These are phyloP conservation scores for Istiophorus platypterus DNA, from an alignment of 2,113 vertebrate genomes.

Conservation along the genomic window DNA sequence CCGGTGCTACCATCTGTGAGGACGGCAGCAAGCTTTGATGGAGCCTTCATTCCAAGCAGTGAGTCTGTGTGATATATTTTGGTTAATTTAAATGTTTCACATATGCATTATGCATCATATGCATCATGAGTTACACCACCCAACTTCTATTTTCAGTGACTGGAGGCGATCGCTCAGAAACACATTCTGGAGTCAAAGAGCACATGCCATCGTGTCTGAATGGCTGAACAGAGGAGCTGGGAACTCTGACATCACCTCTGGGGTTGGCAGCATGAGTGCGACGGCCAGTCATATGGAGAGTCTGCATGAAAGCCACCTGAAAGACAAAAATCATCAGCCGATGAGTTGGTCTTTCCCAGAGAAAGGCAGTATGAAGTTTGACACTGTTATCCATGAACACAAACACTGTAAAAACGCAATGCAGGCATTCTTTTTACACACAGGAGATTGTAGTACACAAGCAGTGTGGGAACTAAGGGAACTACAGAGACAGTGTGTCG, in stretches of 20 bases:
- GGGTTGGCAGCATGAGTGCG: slow-evolving; percentile 6
- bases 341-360: not conserved
- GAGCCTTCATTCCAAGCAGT: slow-evolving; percentile 30
- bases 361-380: not conserved
- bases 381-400: not conserved
- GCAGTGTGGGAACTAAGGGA: not conserved
- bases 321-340: not conserved
- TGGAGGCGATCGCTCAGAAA: slow-evolving; percentile 22
- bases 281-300: not conserved
- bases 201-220: slow-evolving; percentile 6
- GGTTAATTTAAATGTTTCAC: not conserved
- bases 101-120: not conserved
- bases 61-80: not conserved
- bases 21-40: slow-evolving; percentile 15
- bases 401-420: not conserved
- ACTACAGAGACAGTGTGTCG: too few species aligned
- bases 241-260: slow-evolving; percentile 14
- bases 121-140: not conserved
- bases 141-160: slow-evolving; percentile 28
- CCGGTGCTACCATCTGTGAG: not conserved
- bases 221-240: slow-evolving; percentile 2
- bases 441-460: not conserved
- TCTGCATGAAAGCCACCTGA: not conserved
- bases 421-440: not conserved
- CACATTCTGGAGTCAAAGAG: not conserved